Evolutionary conservation across 2,113 vertebrate genomes (phyloP).

Genomic region (Alligator mississippiensis): DNA sequence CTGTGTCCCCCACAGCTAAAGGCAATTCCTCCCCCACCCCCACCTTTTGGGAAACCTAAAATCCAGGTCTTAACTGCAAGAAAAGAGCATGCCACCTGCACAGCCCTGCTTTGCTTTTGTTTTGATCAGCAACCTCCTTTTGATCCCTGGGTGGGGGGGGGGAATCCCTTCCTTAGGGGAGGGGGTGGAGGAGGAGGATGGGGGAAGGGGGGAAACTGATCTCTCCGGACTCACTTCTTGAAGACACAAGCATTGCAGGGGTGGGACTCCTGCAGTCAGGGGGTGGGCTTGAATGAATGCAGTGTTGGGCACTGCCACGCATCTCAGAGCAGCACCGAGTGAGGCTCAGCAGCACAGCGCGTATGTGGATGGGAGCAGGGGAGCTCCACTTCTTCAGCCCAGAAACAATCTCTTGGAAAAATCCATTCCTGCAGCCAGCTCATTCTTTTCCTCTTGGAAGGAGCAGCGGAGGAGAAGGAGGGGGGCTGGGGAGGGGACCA

Average conservation of each 20-base stretch:
- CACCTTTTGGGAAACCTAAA: too few species aligned
- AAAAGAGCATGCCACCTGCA: not conserved
- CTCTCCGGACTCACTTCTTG: not conserved
- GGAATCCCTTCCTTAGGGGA: not conserved
- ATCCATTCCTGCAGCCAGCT: not conserved
- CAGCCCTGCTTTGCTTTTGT: not conserved
- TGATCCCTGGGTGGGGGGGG: too few species aligned
- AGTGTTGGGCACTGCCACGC: not conserved
- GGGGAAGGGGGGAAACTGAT: not conserved
- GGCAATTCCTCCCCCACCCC: too few species aligned
- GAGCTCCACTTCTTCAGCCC: too few species aligned
- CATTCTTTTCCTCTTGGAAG: not conserved
- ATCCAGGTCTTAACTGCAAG: not conserved
- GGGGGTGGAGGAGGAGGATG: not conserved
- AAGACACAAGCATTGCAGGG: not conserved
- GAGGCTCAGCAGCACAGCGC: too few species aligned
- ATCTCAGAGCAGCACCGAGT: not conserved
- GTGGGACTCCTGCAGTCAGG: not conserved
- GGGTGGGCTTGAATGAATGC: not conserved
- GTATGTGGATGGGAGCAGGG: not conserved
- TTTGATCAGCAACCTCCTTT: too few species aligned
- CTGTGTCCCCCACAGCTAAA: too few species aligned
- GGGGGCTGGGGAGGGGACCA: too few species aligned
- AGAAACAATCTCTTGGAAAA: not conserved
- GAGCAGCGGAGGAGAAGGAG: not conserved